These are phyloP conservation scores for Dunckerocampus dactyliophorus DNA, from an alignment of 2,113 vertebrate genomes.

Conservation along the genomic window DNA sequence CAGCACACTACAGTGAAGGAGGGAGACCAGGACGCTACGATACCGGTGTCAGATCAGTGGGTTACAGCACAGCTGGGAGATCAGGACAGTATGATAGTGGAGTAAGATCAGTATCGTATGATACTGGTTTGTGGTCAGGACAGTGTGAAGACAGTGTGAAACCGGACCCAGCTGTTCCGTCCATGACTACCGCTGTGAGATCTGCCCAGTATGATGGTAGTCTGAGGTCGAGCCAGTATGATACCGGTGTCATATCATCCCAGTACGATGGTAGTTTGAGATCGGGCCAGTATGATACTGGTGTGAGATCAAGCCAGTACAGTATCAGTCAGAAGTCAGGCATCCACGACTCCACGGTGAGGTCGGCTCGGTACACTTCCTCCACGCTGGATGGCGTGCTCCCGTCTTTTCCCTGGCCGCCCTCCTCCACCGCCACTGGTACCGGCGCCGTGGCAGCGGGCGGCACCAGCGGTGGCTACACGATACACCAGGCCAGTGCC, in stretches of 20 bases:
- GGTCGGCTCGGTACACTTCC: background rate
- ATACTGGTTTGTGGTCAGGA: slow-evolving; percentile 6
- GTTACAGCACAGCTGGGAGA: slow-evolving; percentile 26
- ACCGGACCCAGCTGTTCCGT: slow-evolving; percentile 10
- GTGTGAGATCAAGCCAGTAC: slow-evolving; percentile 47
- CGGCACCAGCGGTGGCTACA: slow-evolving; percentile 43
- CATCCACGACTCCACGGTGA: slow-evolving; percentile 24
- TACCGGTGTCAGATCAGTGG: slow-evolving; percentile 29
- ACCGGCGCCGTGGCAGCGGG: background rate
- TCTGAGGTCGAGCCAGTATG: slow-evolving; percentile 34
- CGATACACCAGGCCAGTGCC: slow-evolving; percentile 44
- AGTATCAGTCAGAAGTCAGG: slow-evolving; percentile 25
- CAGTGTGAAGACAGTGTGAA: slow-evolving; percentile 27
- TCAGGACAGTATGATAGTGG: slow-evolving; percentile 30
- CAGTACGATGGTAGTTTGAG: slow-evolving; percentile 18
- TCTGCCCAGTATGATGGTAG: slow-evolving; percentile 5
- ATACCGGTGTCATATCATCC: slow-evolving; percentile 12
- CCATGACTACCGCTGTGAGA: background rate
- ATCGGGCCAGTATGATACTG: slow-evolving; percentile 27
- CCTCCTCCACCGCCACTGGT: slow-evolving; percentile 30
- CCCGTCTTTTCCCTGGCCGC: slow-evolving; percentile 61
- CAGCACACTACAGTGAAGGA: slow-evolving; percentile 3
- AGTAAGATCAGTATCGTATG: slow-evolving; percentile 21
- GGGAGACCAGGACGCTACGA: slow-evolving; percentile 11
- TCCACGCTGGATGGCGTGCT: slow-evolving; percentile 49